phyloP scores from a whole-genome alignment of 2,113 vertebrate species.

The Brachypodius melanocephalos region DNA sequence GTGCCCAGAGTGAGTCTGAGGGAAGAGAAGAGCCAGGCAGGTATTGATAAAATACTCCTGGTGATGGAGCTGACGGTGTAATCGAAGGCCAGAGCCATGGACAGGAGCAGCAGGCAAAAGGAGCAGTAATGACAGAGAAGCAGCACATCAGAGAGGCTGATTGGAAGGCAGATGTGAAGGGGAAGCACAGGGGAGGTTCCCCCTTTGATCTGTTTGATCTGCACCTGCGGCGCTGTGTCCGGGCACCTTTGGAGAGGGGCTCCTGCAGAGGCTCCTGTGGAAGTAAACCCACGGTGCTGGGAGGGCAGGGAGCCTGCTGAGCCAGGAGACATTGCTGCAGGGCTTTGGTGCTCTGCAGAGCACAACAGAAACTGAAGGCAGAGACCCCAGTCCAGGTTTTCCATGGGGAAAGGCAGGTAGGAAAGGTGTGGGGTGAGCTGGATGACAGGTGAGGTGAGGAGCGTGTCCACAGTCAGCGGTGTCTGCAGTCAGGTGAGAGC shows the following conservation, averaged over 20 bases:
- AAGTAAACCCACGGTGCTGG: accelerated
- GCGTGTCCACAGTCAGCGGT: neutral
- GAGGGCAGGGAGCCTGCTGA: neutral
- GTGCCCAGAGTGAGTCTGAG: neutral
- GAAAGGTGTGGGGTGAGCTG: accelerated
- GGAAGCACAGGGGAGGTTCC: neutral
- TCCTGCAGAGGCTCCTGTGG: neutral
- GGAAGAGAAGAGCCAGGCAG: neutral
- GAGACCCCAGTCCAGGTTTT: accelerated
- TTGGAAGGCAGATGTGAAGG: neutral
- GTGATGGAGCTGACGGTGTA: accelerated
- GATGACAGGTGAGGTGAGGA: accelerated
- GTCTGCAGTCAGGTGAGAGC: neutral
- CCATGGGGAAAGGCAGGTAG: neutral
- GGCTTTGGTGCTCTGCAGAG: neutral
- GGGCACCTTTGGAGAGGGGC: neutral
- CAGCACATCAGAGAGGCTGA: neutral
- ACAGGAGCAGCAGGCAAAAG: neutral
- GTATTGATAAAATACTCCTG: neutral
- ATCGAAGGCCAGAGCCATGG: neutral
- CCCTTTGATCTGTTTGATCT: neutral
- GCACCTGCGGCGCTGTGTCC: neutral
- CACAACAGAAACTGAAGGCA: neutral
- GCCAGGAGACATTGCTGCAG: neutral
- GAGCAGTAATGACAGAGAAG: neutral